These are phyloP conservation scores for Agonum fuliginosum DNA, from an alignment of 2,888 invertebrate genomes.

Conservation along the genomic window DNA sequence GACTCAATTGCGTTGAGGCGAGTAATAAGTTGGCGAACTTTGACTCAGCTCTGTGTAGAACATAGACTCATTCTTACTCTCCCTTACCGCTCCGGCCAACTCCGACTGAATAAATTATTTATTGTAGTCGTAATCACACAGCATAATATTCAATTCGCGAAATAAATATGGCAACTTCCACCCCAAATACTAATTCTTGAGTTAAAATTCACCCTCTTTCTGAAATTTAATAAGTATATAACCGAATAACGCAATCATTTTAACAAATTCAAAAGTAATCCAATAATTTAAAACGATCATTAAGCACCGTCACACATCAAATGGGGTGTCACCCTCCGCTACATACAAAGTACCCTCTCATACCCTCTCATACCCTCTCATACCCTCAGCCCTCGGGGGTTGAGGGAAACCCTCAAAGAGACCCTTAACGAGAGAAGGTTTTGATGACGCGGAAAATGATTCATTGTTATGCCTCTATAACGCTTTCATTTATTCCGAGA, in stretches of 20 bases:
- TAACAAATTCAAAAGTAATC: conserved; percentile 23
- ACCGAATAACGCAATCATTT: conserved; percentile 9
- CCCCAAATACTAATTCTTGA: too few species aligned
- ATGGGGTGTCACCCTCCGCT: conserved; percentile 5
- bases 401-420: background rate
- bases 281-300: conserved; percentile 5
- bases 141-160: too few species aligned
- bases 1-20: too few species aligned
- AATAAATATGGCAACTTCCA: too few species aligned
- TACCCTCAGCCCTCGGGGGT: background rate
- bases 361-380: too few species aligned
- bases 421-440: background rate
- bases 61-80: too few species aligned
- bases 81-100: too few species aligned
- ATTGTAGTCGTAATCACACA: too few species aligned
- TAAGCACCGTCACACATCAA: conserved; percentile 10
- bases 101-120: too few species aligned
- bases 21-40: too few species aligned
- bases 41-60: too few species aligned
- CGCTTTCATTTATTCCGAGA: background rate
- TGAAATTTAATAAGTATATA: background rate
- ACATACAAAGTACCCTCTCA: background rate
- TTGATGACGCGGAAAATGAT: conserved; percentile 25
- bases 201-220: too few species aligned
- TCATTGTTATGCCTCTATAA: background rate